Evolutionary conservation across 1,140 invertebrate species (phyloP).

Genomic region (Tetramorium alpestre): DNA sequence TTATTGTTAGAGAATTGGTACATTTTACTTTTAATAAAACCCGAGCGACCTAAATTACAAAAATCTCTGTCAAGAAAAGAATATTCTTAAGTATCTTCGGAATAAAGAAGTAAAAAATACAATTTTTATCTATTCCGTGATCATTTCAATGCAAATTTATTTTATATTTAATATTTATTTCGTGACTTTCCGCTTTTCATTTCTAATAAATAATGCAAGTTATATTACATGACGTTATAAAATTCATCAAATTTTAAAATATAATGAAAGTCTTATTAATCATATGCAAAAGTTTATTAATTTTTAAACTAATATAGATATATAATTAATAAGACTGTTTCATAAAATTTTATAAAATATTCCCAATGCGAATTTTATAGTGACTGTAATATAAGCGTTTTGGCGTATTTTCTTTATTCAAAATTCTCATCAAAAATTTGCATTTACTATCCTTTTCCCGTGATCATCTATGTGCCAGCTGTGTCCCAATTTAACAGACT

Average conservation of each 20-base stretch:
- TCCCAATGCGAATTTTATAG: neutral
- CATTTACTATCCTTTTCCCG: neutral
- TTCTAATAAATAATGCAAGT: slow-evolving; percentile 19
- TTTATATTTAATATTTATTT: slow-evolving; percentile 27
- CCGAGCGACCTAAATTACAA: neutral
- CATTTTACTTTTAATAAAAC: neutral
- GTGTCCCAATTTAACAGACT: slow-evolving; percentile 58
- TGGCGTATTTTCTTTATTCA: neutral
- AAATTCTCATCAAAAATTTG: slow-evolving; percentile 31
- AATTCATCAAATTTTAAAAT: slow-evolving; percentile 22
- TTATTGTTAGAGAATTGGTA: neutral
- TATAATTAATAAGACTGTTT: slow-evolving; percentile 2
- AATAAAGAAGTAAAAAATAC: neutral
- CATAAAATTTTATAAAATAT: neutral
- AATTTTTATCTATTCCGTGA: neutral
- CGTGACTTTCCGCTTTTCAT: neutral
- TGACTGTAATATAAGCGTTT: neutral
- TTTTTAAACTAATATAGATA: slow-evolving; percentile 1
- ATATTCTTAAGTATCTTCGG: neutral
- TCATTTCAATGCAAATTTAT: neutral
- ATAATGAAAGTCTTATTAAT: slow-evolving; percentile 4
- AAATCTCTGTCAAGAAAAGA: neutral
- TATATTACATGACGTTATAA: neutral
- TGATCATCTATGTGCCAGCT: slow-evolving; percentile 12
- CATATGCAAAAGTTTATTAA: slow-evolving; percentile 30